Evolutionary conservation across 1,140 invertebrate species (phyloP).

Genomic region (Watersipora subatra): DNA sequence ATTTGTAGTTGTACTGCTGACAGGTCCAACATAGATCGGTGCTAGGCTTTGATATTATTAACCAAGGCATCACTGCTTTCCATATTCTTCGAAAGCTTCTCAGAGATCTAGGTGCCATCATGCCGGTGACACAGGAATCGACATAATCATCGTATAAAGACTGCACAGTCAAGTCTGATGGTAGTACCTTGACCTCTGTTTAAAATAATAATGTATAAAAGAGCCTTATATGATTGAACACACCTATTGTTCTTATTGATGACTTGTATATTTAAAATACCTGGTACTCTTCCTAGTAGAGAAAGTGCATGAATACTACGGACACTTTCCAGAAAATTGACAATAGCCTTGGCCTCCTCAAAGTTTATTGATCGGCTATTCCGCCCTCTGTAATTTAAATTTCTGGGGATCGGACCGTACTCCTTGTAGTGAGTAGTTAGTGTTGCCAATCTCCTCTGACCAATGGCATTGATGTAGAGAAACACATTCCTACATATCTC

Average conservation of each 20-base stretch:
- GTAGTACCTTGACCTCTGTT: constrained; percentile 12
- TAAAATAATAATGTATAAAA: constrained; percentile 10
- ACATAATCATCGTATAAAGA: constrained; percentile 5
- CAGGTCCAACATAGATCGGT: constrained; percentile 8
- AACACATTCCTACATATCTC: no score
- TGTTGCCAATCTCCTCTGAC: neutral
- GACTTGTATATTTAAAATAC: neutral
- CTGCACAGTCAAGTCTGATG: constrained; percentile 7
- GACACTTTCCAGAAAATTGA: constrained; percentile 12
- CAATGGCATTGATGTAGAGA: neutral
- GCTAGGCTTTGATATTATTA: neutral
- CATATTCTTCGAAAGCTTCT: constrained; percentile 5
- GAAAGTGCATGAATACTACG: constrained; percentile 14
- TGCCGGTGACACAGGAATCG: neutral
- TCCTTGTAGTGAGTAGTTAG: neutral
- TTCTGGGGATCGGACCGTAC: no score
- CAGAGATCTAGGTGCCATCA: neutral
- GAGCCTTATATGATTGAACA: neutral
- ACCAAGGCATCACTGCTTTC: neutral
- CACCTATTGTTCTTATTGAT: neutral
- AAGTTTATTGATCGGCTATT: constrained; percentile 1
- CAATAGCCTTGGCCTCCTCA: constrained; percentile 11
- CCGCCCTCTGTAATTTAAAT: neutral
- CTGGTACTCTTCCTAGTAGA: constrained; percentile 15
- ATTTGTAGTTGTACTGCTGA: constrained; percentile 3